Percentiles rank a stretch among this genome's conserved stretches.
These are phyloP conservation scores for Pyrocoelia pectoralis DNA, from an alignment of 2,888 invertebrate genomes.

Conservation along the genomic window DNA sequence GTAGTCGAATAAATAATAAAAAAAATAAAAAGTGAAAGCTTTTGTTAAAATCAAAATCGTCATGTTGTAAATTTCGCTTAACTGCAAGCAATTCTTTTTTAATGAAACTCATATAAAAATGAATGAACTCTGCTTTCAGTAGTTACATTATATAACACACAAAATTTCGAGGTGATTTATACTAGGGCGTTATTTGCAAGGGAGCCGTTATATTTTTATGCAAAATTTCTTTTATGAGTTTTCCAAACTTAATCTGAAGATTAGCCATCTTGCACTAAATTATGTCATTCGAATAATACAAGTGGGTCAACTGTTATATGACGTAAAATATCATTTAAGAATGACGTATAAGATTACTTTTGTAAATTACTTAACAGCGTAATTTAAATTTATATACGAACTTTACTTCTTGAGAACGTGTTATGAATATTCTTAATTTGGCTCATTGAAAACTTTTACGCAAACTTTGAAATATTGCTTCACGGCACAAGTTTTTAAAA, in stretches of 20 bases:
- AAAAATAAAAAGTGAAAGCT: constrained; percentile 12
- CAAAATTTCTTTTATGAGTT: constrained; percentile 25
- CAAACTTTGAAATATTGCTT: too few species aligned
- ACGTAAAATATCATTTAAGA: too few species aligned
- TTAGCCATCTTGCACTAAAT: neutral
- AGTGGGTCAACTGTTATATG: neutral
- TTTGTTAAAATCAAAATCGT: constrained; percentile 9
- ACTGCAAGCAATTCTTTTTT: constrained; percentile 11
- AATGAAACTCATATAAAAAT: constrained; percentile 28
- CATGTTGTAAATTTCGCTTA: neutral
- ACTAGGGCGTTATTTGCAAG: constrained; percentile 20
- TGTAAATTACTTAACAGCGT: too few species aligned
- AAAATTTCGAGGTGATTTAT: constrained; percentile 18
- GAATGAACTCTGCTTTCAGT: constrained; percentile 22
- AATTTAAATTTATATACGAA: too few species aligned
- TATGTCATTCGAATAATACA: neutral
- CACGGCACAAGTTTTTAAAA: too few species aligned
- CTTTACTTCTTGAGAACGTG: too few species aligned
- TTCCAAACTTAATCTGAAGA: constrained; percentile 21
- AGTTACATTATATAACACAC: constrained; percentile 20
- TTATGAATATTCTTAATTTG: too few species aligned
- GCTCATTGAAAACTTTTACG: too few species aligned
- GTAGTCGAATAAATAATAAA: constrained; percentile 12
- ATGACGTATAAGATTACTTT: too few species aligned
- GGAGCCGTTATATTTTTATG: constrained; percentile 23